phyloP scores from a whole-genome alignment of 2,797 vertebrate genomes.

The Sebastiscus albofasciatus region DNA sequence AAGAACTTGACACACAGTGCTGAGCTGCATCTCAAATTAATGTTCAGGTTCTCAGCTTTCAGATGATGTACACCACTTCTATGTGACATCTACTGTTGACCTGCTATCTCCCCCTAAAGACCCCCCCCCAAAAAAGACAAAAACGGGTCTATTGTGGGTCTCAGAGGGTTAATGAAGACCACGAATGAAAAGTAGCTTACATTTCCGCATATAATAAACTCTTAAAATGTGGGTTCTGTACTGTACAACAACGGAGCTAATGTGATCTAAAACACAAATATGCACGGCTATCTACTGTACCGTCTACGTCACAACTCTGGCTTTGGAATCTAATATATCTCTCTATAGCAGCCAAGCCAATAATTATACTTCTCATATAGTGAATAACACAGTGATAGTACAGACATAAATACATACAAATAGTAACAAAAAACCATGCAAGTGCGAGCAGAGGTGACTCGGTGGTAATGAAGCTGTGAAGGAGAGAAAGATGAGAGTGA shows the following conservation, averaged over 20 bases:
- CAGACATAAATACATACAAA: constrained; percentile 73
- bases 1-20: too few species aligned
- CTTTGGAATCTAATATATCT: constrained; percentile 75
- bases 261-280: constrained; percentile 38
- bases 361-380: constrained; percentile 62
- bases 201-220: constrained; percentile 40
- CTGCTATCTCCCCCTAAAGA: too few species aligned
- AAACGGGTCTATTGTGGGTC: too few species aligned
- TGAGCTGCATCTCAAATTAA: too few species aligned
- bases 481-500: constrained; percentile 5
- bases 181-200: constrained; percentile 51
- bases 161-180: constrained; percentile 7
- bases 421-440: constrained; percentile 71
- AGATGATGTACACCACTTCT: too few species aligned
- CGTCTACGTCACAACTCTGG: constrained; percentile 60
- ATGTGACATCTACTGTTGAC: too few species aligned
- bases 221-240: constrained; percentile 48
- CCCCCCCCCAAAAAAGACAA: too few species aligned
- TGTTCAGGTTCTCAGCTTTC: too few species aligned
- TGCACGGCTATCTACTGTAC: constrained; percentile 29
- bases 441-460: constrained; percentile 50
- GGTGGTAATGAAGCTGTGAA: constrained; percentile 34
- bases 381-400: constrained; percentile 74
- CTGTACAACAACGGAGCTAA: constrained; percentile 47
- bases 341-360: constrained; percentile 79